Conservation (phyloP, 2,113 vertebrate species). For the Plecotus auritus region DNA sequence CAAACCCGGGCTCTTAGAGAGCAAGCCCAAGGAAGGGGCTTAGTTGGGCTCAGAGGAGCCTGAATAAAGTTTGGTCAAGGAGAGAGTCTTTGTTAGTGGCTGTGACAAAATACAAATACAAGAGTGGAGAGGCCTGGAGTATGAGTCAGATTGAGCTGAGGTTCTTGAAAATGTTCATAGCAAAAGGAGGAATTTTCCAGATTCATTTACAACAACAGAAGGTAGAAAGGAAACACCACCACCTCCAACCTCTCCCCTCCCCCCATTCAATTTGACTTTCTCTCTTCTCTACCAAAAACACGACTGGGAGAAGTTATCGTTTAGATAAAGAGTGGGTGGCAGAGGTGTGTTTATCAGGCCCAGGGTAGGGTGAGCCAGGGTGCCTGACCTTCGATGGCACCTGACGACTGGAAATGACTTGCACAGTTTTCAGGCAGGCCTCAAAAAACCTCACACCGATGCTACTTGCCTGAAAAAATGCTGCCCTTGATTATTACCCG, state of each 20-base stretch:
- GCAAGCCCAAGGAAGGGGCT: neutral
- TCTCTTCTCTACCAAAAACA: neutral
- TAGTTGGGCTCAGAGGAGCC: neutral
- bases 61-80: neutral
- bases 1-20: neutral
- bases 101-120: neutral
- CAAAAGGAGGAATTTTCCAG: neutral
- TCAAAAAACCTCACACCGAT: neutral
- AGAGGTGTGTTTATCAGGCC: neutral
- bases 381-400: neutral
- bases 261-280: neutral
- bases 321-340: neutral
- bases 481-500: neutral
- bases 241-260: no score
- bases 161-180: neutral
- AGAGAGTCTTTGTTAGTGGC: neutral
- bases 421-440: neutral
- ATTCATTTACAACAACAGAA: neutral
- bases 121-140: neutral
- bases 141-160: neutral
- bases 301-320: neutral
- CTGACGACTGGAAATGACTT: neutral
- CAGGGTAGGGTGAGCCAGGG: neutral
- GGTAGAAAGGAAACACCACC: neutral
- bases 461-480: neutral